Base-by-base conservation (phyloP, 1,140 invertebrate genomes). In the Galleria mellonella region DNA sequence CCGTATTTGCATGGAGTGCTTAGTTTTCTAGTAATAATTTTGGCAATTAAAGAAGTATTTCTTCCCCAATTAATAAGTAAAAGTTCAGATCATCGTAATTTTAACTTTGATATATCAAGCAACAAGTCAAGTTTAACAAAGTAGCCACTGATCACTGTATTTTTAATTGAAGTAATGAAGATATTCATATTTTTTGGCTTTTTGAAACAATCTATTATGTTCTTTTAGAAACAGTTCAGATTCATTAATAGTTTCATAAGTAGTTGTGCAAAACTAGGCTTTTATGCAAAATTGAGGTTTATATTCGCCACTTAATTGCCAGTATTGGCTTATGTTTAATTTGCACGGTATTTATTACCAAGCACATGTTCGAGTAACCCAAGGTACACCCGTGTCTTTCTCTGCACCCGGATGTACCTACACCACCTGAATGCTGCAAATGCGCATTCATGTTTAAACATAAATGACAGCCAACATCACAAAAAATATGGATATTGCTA, bases 401-500 rank as follows among this genome's bases (percentile, higher is more conserved):
- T 39, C 36, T 40, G 30, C 40, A 33, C 37, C 35, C 9, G 29
- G 41, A 32, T 10, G 33, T 38, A 43, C 9, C 37, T 48, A 30
- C 43, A 50, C 48, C 60, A 56, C 57, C 10, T 32, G 32, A 54
- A 47, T 51, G 50, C 44, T 44, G 52, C 54, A 15, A 45, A 46
- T 58, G 45, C 32, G 47, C 49, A 56, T 53, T 32, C 38, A 14
- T 48, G 7, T 36, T 11, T 29, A 13, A 45, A 59, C 48, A 70
- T 84, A 82, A 82, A 84, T 84, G 81, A 84, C 81, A 82, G 55
- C 77, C 77, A 63, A 62, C 17, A 23, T 65, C 54, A 28, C 66
- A 68, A 75, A 79, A 84, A 85, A 83, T 85, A 85, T 85, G 81
- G 77, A 83, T 83, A 82, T 84, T 85, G 68, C 6, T 23, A 62